Percentiles rank a stretch among this genome's conserved stretches.
Conservation (phyloP, 2,888 invertebrate genomes). For the Euproctis similis region DNA sequence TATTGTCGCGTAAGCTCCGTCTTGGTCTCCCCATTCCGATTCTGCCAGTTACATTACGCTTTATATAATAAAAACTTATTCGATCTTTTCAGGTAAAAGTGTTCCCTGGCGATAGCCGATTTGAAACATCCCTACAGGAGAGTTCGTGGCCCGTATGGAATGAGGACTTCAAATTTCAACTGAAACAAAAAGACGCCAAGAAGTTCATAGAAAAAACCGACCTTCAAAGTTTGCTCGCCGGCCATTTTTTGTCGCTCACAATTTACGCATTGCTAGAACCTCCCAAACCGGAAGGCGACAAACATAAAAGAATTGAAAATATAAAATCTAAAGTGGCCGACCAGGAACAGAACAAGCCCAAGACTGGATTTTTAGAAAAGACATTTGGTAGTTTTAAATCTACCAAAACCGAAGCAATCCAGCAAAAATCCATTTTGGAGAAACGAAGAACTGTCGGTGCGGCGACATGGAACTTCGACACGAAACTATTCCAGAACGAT, state of each 20-base stretch:
- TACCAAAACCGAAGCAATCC: conserved; percentile 56
- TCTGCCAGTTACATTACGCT: too few relatives aligned
- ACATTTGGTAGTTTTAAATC: conserved; percentile 67
- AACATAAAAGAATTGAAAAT: conserved; percentile 52
- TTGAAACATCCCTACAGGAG: conserved; percentile 83
- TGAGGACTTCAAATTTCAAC: conserved; percentile 83
- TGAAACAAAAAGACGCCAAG: conserved; percentile 74
- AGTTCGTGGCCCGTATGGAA: conserved; percentile 89
- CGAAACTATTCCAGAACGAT: conserved; percentile 77
- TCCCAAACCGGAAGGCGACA: conserved; percentile 56
- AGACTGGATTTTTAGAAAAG: conserved; percentile 66
- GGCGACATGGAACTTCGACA: conserved; percentile 80
- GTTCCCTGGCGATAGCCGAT: conserved; percentile 85
- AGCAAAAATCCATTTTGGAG: conserved; percentile 72
- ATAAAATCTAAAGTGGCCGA: conserved; percentile 53
- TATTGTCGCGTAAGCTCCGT: too few relatives aligned
- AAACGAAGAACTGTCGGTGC: conserved; percentile 81
- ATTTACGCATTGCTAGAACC: conserved; percentile 81
- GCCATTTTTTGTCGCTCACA: conserved; percentile 80
- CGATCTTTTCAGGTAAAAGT: conserved; percentile 80
- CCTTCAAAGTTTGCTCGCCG: conserved; percentile 76
- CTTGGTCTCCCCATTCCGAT: neutral
- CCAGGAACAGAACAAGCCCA: conserved; percentile 65
- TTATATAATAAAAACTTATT: too few relatives aligned
- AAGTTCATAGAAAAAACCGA: conserved; percentile 62